These are phyloP conservation scores for Gobio occitaniae DNA, from an alignment of 2,797 vertebrate genomes.

Conservation along the genomic window DNA sequence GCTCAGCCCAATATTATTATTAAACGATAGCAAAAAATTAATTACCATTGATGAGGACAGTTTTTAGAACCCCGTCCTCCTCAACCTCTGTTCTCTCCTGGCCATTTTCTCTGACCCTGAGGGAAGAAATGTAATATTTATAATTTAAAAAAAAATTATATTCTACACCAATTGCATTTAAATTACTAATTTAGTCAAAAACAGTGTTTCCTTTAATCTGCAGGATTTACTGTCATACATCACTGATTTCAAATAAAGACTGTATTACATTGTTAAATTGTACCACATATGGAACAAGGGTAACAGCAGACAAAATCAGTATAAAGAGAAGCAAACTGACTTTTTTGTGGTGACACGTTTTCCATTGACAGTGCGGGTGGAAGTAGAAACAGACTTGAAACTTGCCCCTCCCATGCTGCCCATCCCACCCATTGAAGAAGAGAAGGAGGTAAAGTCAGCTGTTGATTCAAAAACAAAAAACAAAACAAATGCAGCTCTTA, in stretches of 20 bases:
- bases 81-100: conserved; percentile 92
- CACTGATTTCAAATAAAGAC: background rate
- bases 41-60: conserved; percentile 84
- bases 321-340: conserved; percentile 74
- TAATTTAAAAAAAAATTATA: background rate
- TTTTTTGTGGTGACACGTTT: conserved; percentile 89
- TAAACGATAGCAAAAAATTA: background rate
- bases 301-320: background rate
- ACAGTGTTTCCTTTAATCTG: background rate
- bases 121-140: conserved; percentile 17
- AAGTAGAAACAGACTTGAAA: conserved; percentile 92
- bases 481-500: background rate
- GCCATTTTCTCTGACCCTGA: conserved; percentile 84
- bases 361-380: conserved; percentile 90
- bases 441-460: conserved; percentile 80
- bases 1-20: background rate
- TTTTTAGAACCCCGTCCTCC: conserved; percentile 92
- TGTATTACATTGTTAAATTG: background rate
- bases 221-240: background rate
- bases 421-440: conserved; percentile 72
- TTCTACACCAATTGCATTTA: background rate
- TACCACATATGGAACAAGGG: background rate
- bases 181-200: background rate
- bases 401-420: conserved; percentile 73
- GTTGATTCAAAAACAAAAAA: conserved; percentile 13